These are phyloP conservation scores for Parazoanthus swiftii DNA, from an alignment of 92 coral and sea anemone genomes.

Conservation along the genomic window DNA sequence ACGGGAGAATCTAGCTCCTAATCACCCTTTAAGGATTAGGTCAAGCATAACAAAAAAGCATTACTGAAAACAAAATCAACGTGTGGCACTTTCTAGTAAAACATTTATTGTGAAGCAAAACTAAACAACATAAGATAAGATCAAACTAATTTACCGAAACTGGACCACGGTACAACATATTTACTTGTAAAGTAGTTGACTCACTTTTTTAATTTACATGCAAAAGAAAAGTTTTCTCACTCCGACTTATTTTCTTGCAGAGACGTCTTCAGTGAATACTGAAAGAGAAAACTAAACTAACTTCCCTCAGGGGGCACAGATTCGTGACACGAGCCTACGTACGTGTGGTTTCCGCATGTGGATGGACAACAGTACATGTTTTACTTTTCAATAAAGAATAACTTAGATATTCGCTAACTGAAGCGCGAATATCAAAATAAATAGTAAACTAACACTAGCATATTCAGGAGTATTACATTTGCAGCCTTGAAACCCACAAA, in stretches of 20 bases:
- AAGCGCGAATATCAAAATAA: neutral
- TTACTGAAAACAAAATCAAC: slow-evolving; percentile 35
- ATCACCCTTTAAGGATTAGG: slow-evolving; percentile 8
- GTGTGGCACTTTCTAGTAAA: slow-evolving; percentile 29
- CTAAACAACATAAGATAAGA: slow-evolving; percentile 20
- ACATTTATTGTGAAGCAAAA: slow-evolving; percentile 29
- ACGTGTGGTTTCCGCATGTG: too few species aligned
- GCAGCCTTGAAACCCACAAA: too few species aligned
- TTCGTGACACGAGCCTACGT: neutral
- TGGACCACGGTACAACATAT: neutral
- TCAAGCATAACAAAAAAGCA: slow-evolving; percentile 12
- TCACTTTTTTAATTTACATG: neutral
- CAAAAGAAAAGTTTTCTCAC: neutral
- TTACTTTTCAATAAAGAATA: neutral
- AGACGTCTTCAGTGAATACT: neutral
- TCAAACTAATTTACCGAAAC: neutral
- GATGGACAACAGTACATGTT: neutral
- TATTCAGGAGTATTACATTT: neutral
- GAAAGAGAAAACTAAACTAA: neutral
- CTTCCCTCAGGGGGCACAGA: neutral
- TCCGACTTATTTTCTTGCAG: neutral
- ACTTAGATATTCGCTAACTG: neutral
- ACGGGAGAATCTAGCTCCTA: slow-evolving; percentile 5
- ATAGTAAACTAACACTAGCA: neutral
- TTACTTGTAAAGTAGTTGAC: neutral